A percentile compares a stretch with the other conserved stretches of the same genome.
phyloP scores from a whole-genome alignment of 1,140 invertebrate genomes.

The Tetraneura akinire region DNA sequence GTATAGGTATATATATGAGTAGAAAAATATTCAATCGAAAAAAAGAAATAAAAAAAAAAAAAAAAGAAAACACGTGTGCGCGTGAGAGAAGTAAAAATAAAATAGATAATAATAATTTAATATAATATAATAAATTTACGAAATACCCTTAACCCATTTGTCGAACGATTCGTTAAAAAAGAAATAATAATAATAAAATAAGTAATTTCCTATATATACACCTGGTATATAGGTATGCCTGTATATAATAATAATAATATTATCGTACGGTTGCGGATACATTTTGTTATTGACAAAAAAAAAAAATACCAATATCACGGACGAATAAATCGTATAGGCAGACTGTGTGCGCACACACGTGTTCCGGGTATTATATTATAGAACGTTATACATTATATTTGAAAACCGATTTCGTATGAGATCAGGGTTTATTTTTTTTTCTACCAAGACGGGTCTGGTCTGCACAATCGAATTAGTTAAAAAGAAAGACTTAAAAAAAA shows the following conservation, averaged over 20 bases:
- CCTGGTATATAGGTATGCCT: background rate
- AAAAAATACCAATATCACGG: background rate
- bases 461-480: no score
- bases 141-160: conserved; percentile 34
- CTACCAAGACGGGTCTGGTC: no score
- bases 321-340: conserved; percentile 28
- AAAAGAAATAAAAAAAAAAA: background rate
- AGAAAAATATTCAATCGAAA: conserved; percentile 36
- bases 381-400: no score
- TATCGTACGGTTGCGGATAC: background rate
- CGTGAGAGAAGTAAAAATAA: background rate
- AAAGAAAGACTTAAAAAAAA: no score
- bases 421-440: no score
- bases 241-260: no score
- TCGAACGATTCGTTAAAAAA: conserved; percentile 15
- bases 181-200: no score
- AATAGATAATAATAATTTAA: conserved; percentile 18
- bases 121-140: background rate
- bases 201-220: background rate
- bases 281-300: background rate
- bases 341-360: no score
- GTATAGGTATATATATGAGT: no score
- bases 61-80: background rate
- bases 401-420: no score
- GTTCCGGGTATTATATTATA: no score